Evolutionary conservation across 1,140 invertebrate genomes (phyloP).

Genomic region (Harpegnathos saltator): DNA sequence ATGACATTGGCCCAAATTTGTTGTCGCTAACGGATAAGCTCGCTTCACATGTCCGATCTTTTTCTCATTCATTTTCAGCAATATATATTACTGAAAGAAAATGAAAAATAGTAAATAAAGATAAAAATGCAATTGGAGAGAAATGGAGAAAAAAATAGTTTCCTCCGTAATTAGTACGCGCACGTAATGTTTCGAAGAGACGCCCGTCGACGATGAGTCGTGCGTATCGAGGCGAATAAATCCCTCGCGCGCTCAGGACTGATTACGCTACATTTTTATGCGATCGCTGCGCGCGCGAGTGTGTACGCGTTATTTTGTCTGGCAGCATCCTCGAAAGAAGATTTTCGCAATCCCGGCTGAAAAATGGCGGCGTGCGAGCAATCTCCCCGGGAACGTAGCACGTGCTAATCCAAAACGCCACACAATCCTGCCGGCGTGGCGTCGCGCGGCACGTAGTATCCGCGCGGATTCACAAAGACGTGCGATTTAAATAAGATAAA

Average conservation of each 20-base stretch:
- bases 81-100: no score
- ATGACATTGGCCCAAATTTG: conserved; percentile 12
- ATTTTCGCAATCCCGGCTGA: conserved; percentile 51
- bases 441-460: conserved; percentile 49
- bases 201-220: no score
- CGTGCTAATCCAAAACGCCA: conserved; percentile 57
- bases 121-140: no score
- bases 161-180: no score
- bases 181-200: no score
- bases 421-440: conserved; percentile 19
- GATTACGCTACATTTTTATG: background rate
- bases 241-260: background rate
- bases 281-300: background rate
- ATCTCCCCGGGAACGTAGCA: conserved; percentile 14
- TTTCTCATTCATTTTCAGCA: background rate
- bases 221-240: no score
- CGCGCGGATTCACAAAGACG: conserved; percentile 47
- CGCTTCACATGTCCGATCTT: background rate
- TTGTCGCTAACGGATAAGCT: background rate
- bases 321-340: conserved; percentile 29
- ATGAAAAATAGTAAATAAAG: no score
- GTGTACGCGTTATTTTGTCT: conserved; percentile 1
- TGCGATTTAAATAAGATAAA: conserved; percentile 61
- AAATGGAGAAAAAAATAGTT: no score
- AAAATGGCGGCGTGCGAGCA: conserved; percentile 29